Evolutionary conservation across 2,797 vertebrate species (phyloP).

Genomic region (Manis crassicaudata): DNA sequence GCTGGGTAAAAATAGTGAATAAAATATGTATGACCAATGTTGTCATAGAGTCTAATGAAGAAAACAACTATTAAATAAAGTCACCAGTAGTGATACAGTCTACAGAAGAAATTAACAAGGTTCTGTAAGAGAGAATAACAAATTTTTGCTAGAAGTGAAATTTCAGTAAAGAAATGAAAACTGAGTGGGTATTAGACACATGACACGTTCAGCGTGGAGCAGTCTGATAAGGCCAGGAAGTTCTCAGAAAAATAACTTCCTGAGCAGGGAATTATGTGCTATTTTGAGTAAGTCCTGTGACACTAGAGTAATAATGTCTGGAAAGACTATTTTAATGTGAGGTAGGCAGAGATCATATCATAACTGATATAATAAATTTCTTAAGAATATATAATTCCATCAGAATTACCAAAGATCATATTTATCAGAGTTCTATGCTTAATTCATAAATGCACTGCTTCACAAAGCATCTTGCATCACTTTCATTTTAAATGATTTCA

Average conservation of each 20-base stretch:
- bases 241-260: background rate
- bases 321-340: background rate
- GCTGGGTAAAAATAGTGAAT: background rate
- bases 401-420: background rate
- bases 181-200: background rate
- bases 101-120: background rate
- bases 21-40: background rate
- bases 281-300: background rate
- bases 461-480: background rate
- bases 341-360: background rate
- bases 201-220: background rate
- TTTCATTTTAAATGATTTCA: slow-evolving; percentile 21
- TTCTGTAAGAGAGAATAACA: background rate
- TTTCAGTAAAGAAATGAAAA: background rate
- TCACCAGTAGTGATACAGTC: background rate
- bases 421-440: background rate
- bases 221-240: background rate
- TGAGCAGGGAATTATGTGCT: background rate
- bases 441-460: background rate
- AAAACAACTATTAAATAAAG: slow-evolving; percentile 4
- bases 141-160: background rate
- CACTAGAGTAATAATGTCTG: background rate
- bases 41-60: background rate
- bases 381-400: background rate
- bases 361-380: background rate